Percentiles rank a stretch among this genome's conserved stretches.
Evolutionary conservation across 2,113 vertebrate species (phyloP).

Genomic region (Turnix velox): DNA sequence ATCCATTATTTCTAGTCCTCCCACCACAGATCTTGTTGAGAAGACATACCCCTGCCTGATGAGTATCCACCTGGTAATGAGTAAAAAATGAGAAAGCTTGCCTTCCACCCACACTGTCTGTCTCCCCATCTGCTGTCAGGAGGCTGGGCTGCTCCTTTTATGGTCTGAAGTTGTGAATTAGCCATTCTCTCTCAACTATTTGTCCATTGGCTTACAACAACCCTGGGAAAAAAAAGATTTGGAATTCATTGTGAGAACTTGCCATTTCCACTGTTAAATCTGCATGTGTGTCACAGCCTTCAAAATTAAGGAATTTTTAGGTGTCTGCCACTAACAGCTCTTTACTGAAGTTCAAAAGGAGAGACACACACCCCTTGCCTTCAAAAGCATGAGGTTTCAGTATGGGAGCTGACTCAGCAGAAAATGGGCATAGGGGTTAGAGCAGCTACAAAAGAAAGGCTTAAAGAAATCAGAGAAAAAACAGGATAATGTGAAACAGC

Average conservation of each 20-base stretch:
- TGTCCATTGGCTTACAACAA: rapidly evolving
- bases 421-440: background rate
- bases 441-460: background rate
- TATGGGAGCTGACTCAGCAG: background rate
- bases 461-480: background rate
- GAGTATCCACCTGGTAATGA: background rate
- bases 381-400: background rate
- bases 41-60: no score
- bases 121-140: rapidly evolving
- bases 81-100: background rate
- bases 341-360: background rate
- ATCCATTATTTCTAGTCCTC: no score
- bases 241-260: background rate
- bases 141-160: background rate
- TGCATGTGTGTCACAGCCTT: rapidly evolving
- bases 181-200: background rate
- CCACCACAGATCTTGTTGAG: no score
- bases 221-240: background rate
- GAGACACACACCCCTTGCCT: background rate
- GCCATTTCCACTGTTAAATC: background rate
- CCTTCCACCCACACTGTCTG: background rate
- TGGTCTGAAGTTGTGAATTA: background rate
- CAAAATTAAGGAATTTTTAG: background rate
- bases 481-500: background rate
- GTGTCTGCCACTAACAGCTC: rapidly evolving